A percentile compares a stretch with the other conserved stretches of the same genome.
phyloP scores from a whole-genome alignment of 2,113 vertebrate species.

The Hippopotamus amphibius region DNA sequence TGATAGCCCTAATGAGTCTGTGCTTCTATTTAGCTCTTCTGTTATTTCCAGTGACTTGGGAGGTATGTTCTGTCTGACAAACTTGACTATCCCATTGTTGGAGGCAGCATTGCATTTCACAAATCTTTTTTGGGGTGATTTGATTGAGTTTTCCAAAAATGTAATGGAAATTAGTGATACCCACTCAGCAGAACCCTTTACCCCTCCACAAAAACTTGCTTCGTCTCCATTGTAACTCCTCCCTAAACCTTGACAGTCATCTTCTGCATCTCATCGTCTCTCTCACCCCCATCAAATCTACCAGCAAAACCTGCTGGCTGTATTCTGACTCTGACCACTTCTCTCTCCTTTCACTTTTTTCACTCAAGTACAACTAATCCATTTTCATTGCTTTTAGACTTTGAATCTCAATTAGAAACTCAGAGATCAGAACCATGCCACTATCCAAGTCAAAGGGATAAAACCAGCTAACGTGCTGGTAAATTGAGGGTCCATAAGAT shows the following conservation, averaged over 20 bases:
- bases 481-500: neutral
- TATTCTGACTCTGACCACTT: neutral
- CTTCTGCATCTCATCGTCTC: neutral
- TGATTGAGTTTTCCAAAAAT: slow-evolving; percentile 53
- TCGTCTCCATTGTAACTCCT: neutral
- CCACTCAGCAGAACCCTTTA: neutral
- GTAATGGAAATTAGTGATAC: slow-evolving; percentile 22
- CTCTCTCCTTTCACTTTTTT: neutral
- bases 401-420: neutral
- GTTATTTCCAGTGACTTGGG: slow-evolving; percentile 78
- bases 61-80: slow-evolving; percentile 49
- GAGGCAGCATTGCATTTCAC: slow-evolving; percentile 20
- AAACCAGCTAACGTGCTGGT: neutral
- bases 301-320: neutral
- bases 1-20: slow-evolving; percentile 87
- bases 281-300: neutral
- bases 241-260: neutral
- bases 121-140: neutral
- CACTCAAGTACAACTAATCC: neutral
- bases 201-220: neutral
- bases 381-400: neutral
- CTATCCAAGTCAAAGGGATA: neutral
- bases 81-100: slow-evolving; percentile 6
- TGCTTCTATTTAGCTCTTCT: slow-evolving; percentile 75
- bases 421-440: neutral